Conservation (phyloP, 2,113 vertebrate genomes). For the Pagrus major region DNA sequence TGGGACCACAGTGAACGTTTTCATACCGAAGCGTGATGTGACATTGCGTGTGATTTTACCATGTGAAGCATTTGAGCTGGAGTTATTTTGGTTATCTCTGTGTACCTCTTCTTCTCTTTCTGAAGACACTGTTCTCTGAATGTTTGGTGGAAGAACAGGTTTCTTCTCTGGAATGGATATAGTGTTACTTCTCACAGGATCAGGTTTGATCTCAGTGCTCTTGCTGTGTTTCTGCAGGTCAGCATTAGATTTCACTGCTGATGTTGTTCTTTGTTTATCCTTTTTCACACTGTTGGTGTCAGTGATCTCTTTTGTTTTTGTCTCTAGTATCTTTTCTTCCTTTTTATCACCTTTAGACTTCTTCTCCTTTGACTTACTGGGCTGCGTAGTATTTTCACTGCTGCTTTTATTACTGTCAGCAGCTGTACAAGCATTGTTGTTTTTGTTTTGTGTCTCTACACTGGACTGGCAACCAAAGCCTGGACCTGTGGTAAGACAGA, state of each 20-base stretch:
- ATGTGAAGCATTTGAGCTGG: conserved; percentile 66
- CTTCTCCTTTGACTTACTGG: conserved; percentile 9
- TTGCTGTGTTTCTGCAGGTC: conserved; percentile 31
- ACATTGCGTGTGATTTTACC: conserved; percentile 78
- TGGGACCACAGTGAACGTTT: conserved; percentile 94
- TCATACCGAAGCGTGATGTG: conserved; percentile 89
- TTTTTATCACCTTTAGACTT: conserved; percentile 29
- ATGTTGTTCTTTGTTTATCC: conserved; percentile 23
- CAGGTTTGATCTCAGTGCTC: conserved; percentile 19
- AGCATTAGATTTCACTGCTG: conserved; percentile 29
- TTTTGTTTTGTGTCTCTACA: conserved; percentile 80
- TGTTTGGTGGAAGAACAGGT: conserved; percentile 11
- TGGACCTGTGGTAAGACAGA: conserved; percentile 45
- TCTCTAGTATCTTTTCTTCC: conserved; percentile 23
- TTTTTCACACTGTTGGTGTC: conserved; percentile 25
- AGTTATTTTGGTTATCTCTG: conserved; percentile 47
- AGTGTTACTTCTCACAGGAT: conserved; percentile 31
- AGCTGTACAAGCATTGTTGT: conserved; percentile 85
- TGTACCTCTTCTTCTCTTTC: conserved; percentile 49
- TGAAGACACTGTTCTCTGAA: conserved; percentile 28
- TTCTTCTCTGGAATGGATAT: conserved; percentile 44
- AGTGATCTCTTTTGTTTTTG: conserved; percentile 30
- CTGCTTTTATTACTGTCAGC: conserved; percentile 54
- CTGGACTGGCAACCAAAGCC: conserved; percentile 22
- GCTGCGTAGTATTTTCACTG: conserved; percentile 28